Conservation (phyloP, 30 jellyfish, hydroid and myxozoan species). For the Hydra vulgaris region DNA sequence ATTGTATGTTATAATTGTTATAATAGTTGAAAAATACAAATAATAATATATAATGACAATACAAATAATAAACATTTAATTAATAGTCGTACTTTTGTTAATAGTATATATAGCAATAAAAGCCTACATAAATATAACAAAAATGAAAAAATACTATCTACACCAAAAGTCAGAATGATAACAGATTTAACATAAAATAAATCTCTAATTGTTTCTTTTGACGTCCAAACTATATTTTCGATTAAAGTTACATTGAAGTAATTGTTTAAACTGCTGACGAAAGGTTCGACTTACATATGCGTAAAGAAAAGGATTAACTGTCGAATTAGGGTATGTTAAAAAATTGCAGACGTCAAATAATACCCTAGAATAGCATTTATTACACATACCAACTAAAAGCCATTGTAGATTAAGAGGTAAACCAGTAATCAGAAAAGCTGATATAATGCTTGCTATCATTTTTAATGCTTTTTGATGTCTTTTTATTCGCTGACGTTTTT, state of each 20-base stretch:
- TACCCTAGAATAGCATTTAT: not conserved
- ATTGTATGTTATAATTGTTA: too few relatives aligned
- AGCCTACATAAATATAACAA: too few relatives aligned
- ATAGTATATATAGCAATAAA: too few relatives aligned
- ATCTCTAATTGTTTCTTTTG: too few relatives aligned
- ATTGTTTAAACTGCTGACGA: not conserved
- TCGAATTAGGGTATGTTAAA: not conserved
- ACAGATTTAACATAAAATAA: too few relatives aligned
- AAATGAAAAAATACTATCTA: too few relatives aligned
- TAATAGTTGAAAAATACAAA: too few relatives aligned
- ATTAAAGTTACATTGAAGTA: not conserved
- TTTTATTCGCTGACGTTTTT: not conserved
- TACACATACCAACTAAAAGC: not conserved
- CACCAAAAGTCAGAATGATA: too few relatives aligned
- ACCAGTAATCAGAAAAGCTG: not conserved
- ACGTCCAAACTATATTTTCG: too few relatives aligned
- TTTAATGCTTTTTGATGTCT: not conserved
- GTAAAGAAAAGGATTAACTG: not conserved
- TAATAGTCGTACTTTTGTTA: too few relatives aligned
- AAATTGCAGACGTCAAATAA: not conserved
- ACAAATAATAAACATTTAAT: too few relatives aligned
- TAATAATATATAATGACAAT: too few relatives aligned
- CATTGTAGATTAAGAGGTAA: not conserved
- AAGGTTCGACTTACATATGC: not conserved
- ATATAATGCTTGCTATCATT: not conserved